Conservation (phyloP, 2,888 invertebrate genomes). For the Germaria angustata region DNA sequence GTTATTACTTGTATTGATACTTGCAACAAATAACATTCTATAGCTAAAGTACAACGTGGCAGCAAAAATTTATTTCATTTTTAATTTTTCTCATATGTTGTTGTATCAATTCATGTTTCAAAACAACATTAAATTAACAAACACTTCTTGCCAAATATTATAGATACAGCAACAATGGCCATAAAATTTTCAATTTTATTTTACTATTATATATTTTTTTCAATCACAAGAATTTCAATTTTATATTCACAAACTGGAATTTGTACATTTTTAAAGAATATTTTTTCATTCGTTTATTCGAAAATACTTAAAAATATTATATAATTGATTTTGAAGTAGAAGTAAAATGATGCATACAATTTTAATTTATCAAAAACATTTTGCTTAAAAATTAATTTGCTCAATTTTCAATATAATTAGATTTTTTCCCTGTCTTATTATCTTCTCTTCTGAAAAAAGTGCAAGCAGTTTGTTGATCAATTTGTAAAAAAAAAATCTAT, state of each 20-base stretch:
- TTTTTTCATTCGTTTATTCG: slow-evolving; percentile 43
- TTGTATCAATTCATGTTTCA: slow-evolving; percentile 54
- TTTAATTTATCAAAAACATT: slow-evolving; percentile 61
- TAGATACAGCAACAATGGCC: background rate
- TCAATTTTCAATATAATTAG: too few species aligned
- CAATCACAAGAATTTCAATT: slow-evolving; percentile 43
- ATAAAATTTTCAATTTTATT: slow-evolving; percentile 1
- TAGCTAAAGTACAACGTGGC: slow-evolving; percentile 27
- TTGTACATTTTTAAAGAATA: slow-evolving; percentile 7
- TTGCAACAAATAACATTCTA: slow-evolving; percentile 24
- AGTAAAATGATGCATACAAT: slow-evolving; percentile 50
- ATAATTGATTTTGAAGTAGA: background rate
- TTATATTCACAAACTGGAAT: background rate
- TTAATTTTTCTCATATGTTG: background rate
- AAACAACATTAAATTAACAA: slow-evolving; percentile 55
- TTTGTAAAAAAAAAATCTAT: too few species aligned
- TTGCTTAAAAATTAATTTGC: background rate
- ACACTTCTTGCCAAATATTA: slow-evolving; percentile 29
- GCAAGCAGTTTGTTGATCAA: too few species aligned
- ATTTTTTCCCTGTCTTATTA: too few species aligned
- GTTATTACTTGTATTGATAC: slow-evolving; percentile 19
- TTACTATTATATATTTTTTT: background rate
- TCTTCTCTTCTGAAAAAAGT: too few species aligned
- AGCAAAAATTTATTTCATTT: slow-evolving; percentile 45
- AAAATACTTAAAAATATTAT: slow-evolving; percentile 29